A percentile compares a stretch with the other conserved stretches of the same genome.
These are phyloP conservation scores for Cettia cetti DNA, from an alignment of 2,113 vertebrate genomes.

Conservation along the genomic window DNA sequence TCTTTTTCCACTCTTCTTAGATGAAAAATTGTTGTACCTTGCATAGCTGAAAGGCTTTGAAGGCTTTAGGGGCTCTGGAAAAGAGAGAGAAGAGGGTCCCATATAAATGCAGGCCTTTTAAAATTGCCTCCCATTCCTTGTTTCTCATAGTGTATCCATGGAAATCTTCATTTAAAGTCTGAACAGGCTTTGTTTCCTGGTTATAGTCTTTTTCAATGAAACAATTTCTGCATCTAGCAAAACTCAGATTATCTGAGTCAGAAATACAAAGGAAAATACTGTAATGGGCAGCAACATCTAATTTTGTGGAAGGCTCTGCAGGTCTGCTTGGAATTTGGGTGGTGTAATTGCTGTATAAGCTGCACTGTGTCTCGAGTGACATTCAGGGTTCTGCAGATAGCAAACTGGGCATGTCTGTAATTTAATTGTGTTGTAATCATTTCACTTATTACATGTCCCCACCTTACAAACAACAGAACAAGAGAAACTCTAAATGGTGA, in stretches of 20 bases:
- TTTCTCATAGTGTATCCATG: not conserved
- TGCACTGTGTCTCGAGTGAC: not conserved
- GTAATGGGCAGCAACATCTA: not conserved
- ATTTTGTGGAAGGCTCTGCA: not conserved
- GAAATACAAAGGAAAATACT: not conserved
- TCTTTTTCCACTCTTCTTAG: not conserved
- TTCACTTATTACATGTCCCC: not conserved
- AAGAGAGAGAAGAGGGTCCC: not conserved
- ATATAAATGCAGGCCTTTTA: not conserved
- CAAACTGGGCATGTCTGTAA: not conserved
- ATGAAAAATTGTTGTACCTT: not conserved
- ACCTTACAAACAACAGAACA: not conserved
- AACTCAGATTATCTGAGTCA: not conserved
- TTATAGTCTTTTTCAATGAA: not conserved
- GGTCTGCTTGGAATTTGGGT: not conserved
- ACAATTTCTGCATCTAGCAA: not conserved
- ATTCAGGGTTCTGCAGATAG: not conserved
- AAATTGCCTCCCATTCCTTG: not conserved
- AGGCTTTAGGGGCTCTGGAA: not conserved
- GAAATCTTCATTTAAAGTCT: not conserved
- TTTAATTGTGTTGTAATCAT: not conserved
- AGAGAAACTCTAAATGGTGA: not conserved
- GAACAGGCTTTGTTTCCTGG: not conserved
- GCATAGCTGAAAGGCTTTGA: not conserved
- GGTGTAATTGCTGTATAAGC: not conserved